Evolutionary conservation across 2,113 vertebrate genomes (phyloP).

Genomic region (Vulpes lagopus): DNA sequence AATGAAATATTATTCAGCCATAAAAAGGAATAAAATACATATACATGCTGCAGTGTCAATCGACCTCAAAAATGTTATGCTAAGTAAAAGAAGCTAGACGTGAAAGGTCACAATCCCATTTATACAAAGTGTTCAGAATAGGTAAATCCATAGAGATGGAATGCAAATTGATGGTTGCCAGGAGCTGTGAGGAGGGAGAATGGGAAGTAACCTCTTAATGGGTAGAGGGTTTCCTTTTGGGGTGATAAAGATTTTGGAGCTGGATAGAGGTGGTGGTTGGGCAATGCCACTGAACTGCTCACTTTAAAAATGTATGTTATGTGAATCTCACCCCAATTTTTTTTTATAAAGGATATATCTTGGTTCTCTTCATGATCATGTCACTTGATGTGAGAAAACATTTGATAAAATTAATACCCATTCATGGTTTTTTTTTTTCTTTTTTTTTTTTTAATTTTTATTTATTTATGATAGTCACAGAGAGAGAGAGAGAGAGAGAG

Average conservation of each 20-base stretch:
- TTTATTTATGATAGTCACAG: too few relatives aligned
- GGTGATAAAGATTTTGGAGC: not conserved
- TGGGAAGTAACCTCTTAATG: not conserved
- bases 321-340: not conserved
- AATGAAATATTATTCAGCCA: not conserved
- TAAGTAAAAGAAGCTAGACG: not conserved
- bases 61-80: not conserved
- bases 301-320: not conserved
- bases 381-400: not conserved
- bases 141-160: not conserved
- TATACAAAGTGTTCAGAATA: not conserved
- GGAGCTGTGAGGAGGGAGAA: not conserved
- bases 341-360: not conserved
- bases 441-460: too few relatives aligned
- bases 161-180: not conserved
- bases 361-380: not conserved
- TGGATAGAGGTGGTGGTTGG: not conserved
- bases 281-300: not conserved
- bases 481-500: too few relatives aligned
- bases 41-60: too few relatives aligned
- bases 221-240: not conserved
- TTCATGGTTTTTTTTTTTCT: slow-evolving; percentile 6
- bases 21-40: not conserved
- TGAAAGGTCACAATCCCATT: not conserved
- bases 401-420: slow-evolving; percentile 27